Base-by-base conservation (phyloP, 2,113 vertebrate genomes). In the Nestor notabilis region DNA sequence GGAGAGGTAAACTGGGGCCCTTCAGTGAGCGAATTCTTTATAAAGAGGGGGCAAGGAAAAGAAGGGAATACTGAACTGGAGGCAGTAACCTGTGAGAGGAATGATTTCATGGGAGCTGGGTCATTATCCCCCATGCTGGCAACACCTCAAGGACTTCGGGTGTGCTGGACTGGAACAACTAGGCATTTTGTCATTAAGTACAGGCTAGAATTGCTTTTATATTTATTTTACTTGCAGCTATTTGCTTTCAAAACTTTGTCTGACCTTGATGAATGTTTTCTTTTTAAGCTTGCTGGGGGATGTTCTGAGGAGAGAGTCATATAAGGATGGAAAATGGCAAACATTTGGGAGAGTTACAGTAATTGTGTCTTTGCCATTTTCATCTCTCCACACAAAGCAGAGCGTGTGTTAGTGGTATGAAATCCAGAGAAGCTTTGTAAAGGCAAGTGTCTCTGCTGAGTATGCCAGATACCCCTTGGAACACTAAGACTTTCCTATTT, bases 161-260 rank as follows among this genome's bases (percentile, higher is more conserved):
- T 95, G 65, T 89, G 89, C 87, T 89, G 65, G 47, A 49, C 65
- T 95, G 93, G 91, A 94, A 91, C 87, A 82, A 76, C 61, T n/a
- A 72, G 74, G 74, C 47, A 82, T 91, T 91, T 93, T 91, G 70
- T 74, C 56, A 41, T 93, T 87, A 94, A 93, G 24, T 79, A 82
- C 9, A 95, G 83, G 83, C 80, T 76, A 92, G 83, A 94, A 95
- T 74, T 93, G 74, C 33, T 89, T 87, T 68, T 87, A 15, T 94
- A 94, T 96, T 96, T 96, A 78, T 94, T 96, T 96, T 95, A 93
- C 95, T 95, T 87, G 50, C 56, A 79, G 25, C 35, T 91, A 95
- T 76, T 96, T 95, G 65, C 81, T 82, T 91, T 83, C 77, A 93
- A 95, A 96, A 95, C 83, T 95, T 95, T 84, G 81, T 31, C 69